These are phyloP conservation scores for Rhyacophila evoluta DNA, from an alignment of 2,888 invertebrate genomes.

Conservation along the genomic window DNA sequence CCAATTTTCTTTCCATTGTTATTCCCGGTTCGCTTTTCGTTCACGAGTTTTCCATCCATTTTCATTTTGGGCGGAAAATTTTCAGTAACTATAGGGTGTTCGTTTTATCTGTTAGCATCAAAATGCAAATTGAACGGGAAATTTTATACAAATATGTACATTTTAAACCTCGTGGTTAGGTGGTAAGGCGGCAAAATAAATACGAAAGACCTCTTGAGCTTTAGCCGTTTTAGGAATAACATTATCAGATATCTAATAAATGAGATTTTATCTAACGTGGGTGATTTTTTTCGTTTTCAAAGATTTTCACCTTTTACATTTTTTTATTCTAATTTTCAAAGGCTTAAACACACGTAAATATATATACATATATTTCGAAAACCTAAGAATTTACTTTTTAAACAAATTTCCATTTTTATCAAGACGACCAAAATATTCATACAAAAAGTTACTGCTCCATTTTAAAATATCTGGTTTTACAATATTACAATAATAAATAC, in stretches of 20 bases:
- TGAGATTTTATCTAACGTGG: not conserved
- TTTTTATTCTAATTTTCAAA: no score
- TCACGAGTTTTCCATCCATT: not conserved
- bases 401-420: no score
- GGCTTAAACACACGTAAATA: not conserved
- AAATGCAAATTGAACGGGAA: conserved; percentile 34
- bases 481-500: no score
- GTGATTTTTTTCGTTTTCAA: not conserved
- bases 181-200: conserved; percentile 7
- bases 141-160: conserved; percentile 27
- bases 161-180: not conserved
- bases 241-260: not conserved
- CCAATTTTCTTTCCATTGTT: conserved; percentile 43
- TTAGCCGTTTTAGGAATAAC: not conserved
- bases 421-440: no score
- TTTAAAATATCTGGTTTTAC: no score
- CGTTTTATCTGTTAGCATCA: conserved; percentile 22
- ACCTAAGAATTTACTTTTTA: no score
- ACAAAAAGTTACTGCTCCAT: no score
- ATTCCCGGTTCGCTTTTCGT: conserved; percentile 11
- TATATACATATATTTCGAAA: no score
- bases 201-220: conserved; percentile 5
- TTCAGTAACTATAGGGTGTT: conserved; percentile 25
- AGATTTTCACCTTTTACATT: not conserved
- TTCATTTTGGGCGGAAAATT: conserved; percentile 1